Base-by-base conservation (phyloP, 2,888 invertebrate species). In the Eupithecia tripunctaria region DNA sequence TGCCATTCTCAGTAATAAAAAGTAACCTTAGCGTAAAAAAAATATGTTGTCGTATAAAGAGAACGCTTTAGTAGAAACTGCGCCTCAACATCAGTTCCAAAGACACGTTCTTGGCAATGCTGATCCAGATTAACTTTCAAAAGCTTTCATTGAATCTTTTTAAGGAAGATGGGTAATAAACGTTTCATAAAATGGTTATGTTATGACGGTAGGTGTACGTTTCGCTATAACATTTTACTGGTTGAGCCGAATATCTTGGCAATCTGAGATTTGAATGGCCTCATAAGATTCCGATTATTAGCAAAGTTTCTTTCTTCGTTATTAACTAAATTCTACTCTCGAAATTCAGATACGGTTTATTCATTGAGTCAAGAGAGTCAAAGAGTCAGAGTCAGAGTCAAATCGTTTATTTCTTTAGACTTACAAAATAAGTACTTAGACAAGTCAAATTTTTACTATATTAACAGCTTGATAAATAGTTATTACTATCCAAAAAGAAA, bases 171-270 rank as follows among this genome's bases (percentile, higher is more conserved):
- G 70, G 71, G 77, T 76, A 76, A 80, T 80, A 79, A 82, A 77
- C 72, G 79, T 80, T 78, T 76, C 60, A 76, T 78, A 74, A 80
- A 76, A 77, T 74, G 75, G 78, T 77, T 77, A 75, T 76, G 74
- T 76, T 80, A 78, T 78, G 72, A 72, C 72, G 64, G 73, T 72
- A 66, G 71, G 78, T 74, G 73, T 78, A 74, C 71, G 72, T 75
- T 79, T 75, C 76, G 65, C 69, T 67, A 69, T 78, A 71, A 78
- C 70, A 75, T 73, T 77, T 76, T 76, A 74, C 68, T 73, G 71
- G 70, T 71, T 68, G 73, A 64, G 60, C 69, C 64, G 73, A 73
- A 72, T 74, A 73, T 70, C 71, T 69, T 70, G 67, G 71, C 66
- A 75, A 74, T 74, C 68, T 71, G 71, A 76, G 64, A 74, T 68